These are phyloP conservation scores for Heteromormyrus szaboi DNA, from an alignment of 2,797 vertebrate genomes.

Conservation along the genomic window DNA sequence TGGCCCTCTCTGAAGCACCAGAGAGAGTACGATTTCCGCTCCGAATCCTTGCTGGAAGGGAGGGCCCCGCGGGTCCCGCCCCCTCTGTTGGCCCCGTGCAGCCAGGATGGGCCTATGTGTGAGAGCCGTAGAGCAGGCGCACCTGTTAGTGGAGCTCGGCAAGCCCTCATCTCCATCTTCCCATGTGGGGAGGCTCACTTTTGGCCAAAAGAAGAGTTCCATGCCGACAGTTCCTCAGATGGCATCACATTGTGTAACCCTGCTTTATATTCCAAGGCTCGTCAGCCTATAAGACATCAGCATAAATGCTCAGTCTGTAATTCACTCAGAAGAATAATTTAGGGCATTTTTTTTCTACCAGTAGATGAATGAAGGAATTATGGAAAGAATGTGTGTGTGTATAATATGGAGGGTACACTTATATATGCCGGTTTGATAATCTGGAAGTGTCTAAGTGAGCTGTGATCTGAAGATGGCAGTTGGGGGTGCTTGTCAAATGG, in stretches of 20 bases:
- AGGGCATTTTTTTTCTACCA: neutral
- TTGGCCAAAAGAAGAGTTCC: neutral
- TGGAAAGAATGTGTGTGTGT: neutral
- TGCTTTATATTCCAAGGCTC: neutral
- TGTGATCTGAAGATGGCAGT: neutral
- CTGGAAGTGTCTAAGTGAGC: neutral
- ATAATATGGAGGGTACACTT: neutral
- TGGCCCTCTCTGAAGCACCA: slow-evolving; percentile 42
- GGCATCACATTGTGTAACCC: neutral
- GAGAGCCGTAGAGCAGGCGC: neutral
- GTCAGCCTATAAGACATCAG: neutral
- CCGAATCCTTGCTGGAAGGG: neutral
- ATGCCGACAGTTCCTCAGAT: neutral
- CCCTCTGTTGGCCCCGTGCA: neutral
- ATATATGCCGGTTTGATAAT: neutral
- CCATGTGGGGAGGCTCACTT: neutral
- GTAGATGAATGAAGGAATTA: neutral
- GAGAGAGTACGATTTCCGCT: slow-evolving; percentile 43
- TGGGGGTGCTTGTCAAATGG: neutral
- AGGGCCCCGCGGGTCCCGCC: neutral
- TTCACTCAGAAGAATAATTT: neutral
- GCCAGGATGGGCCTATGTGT: neutral
- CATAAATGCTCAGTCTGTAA: neutral
- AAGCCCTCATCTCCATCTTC: neutral
- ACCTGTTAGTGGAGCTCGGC: neutral